Evolutionary conservation across 2,797 vertebrate species (phyloP), one percentile per base, ranked within the genome.

Genomic region (Aulostomus chinensis): DNA sequence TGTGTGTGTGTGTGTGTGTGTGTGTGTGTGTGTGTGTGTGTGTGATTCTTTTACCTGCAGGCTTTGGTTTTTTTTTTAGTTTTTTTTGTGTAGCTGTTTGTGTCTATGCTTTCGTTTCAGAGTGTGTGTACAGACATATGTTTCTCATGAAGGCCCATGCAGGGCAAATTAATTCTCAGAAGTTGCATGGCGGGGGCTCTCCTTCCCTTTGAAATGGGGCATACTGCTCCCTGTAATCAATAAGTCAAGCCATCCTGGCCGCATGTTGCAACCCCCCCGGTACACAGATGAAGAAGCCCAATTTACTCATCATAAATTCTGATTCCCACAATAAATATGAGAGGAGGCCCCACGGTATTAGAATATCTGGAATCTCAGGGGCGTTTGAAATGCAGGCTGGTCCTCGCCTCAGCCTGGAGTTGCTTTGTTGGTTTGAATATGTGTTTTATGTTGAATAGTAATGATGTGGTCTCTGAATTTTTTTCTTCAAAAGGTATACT

Each of bases 161-260:
- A 82, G 86, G 88, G 88, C 87, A 91, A 91, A 93, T 92, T 91
- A 91, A 93, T 93, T 92, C 90, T 91, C 88, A 90, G 89, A 92
- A 91, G 91, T 91, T 90, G 86, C 85, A 60, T 86, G 87, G 87
- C 73, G 78, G 89, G 88, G 86, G 84, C 89, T 89, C 87, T 86
- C 85, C 89, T 86, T 90, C 86, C 73, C 91, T 93, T 92, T 92
- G 91, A 92, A 92, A 93, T 86, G 87, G 90, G 90, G 88, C 89
- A 90, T 88, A 88, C 86, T 78, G 83, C 87, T 87, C 87, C 87
- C 88, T 89, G 86, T 91, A 91, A 92, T 93, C 91, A 92, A 92
- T 93, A 91, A 89, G 90, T 90, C 89, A 90, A 87, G 88, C 89
- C 86, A 91, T 91, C 90, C 85, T 73, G 84, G 86, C 86, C 85